Evolutionary conservation across 2,113 vertebrate genomes (phyloP).

Genomic region (Perca flavescens): DNA sequence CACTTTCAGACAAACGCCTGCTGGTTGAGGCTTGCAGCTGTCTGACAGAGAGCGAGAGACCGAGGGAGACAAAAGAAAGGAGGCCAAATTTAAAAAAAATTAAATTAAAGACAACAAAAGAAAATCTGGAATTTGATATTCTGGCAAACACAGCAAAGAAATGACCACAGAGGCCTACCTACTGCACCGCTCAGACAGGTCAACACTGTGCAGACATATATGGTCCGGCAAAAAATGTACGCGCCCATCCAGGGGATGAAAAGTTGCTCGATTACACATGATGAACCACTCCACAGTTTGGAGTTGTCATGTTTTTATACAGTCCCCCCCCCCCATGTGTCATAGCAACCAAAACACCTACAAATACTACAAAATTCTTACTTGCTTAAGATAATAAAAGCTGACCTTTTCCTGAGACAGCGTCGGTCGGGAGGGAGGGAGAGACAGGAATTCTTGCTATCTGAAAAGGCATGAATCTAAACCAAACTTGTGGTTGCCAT

Average conservation of each 20-base stretch:
- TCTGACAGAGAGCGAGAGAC: constrained; percentile 30
- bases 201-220: background rate
- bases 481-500: constrained; percentile 50
- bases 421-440: constrained; percentile 39
- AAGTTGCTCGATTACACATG: constrained; percentile 27
- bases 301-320: constrained; percentile 47
- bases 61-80: background rate
- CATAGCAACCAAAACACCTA: constrained; percentile 56
- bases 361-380: constrained; percentile 39
- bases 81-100: background rate
- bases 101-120: background rate
- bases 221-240: background rate
- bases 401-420: constrained; percentile 52
- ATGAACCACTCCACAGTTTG: constrained; percentile 15
- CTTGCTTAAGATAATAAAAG: constrained; percentile 45
- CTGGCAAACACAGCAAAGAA: background rate
- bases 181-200: background rate
- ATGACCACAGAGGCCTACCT: background rate
- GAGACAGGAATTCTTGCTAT: constrained; percentile 43
- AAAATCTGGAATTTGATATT: background rate
- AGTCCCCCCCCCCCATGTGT: background rate
- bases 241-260: constrained; percentile 32
- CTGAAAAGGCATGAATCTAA: constrained; percentile 57
- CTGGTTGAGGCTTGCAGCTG: constrained; percentile 70
- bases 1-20: constrained; percentile 47